Base-by-base conservation (phyloP, 2,113 vertebrate genomes). In the Odontophorus gujanensis region DNA sequence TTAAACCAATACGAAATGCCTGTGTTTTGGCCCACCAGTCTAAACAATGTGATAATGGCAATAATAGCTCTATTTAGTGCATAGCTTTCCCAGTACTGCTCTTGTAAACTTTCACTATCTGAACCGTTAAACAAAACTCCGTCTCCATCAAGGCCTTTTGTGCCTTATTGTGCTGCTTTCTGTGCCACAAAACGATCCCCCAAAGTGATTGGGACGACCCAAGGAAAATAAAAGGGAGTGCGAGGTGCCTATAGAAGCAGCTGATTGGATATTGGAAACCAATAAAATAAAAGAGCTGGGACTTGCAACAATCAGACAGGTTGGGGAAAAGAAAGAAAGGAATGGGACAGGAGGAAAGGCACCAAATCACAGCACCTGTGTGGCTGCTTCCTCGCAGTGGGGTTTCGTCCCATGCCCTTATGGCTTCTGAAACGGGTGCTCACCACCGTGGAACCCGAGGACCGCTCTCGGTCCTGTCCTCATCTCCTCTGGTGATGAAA, bases 81-180 rank as follows among this genome's bases (percentile, higher is more conserved):
- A 9, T 9, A 30, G 91, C 84, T 87, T 58, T 78, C 84, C 82
- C 94, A n/a, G 94, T 6, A 13, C 89, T 16, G 84, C 89, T 85
- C 93, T 81, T 43, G 86, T 78, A 79, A 94, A 93, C 95, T 96
- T 96, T 89, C 93, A 5, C 92, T 92, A 8, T 96, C 84, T 57
- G 89, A 91, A 48, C 84, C 42, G 90, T 30, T 94, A 34, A 88
- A 92, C 81, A 34, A 59, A 95, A 85, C 67, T 78, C 19, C 4
- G 82, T 57, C 91, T 84, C 74, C 40, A 81, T 79, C 90, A 55
- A 67, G 24, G 92, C 71, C 81, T 86, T 80, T 77, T 62, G 90
- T 57, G 93, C 66, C 95, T 96, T 40, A 85, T 66, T 59, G 68
- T 67, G 1, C 62, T 28, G 42, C 73, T 93, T 59, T 26, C 20